These are phyloP conservation scores for Podarcis cretensis DNA, from an alignment of 2,113 vertebrate species.

Conservation along the genomic window DNA sequence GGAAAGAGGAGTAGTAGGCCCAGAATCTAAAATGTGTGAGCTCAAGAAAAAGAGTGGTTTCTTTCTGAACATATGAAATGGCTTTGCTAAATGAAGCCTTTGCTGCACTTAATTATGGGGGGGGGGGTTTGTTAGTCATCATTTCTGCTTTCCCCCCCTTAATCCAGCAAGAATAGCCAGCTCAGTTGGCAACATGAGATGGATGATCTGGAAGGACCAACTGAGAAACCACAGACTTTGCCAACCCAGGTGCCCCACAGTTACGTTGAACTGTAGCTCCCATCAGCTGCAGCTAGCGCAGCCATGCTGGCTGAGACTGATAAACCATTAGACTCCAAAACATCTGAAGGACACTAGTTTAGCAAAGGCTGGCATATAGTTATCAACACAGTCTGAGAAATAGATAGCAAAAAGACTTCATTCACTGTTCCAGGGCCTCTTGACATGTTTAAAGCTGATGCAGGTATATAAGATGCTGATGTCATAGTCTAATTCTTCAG, in stretches of 20 bases:
- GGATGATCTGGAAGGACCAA: neutral
- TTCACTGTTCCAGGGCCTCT: neutral
- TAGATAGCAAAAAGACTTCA: neutral
- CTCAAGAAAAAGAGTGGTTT: neutral
- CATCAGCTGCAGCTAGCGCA: too few relatives aligned
- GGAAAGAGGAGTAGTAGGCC: constrained; percentile 17
- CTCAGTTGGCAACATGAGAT: too few relatives aligned
- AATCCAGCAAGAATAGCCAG: neutral
- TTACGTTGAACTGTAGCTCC: too few relatives aligned
- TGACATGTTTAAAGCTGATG: too few relatives aligned
- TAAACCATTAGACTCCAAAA: too few relatives aligned
- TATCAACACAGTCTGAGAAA: neutral
- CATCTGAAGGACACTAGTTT: too few relatives aligned
- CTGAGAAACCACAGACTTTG: too few relatives aligned
- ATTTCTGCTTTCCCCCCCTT: neutral
- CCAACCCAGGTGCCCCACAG: too few relatives aligned
- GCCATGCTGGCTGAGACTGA: too few relatives aligned
- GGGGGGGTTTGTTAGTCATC: neutral
- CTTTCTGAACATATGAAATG: neutral
- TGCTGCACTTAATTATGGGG: constrained; percentile 7
- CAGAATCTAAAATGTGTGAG: neutral
- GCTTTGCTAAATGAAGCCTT: constrained; percentile 40
- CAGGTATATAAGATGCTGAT: neutral
- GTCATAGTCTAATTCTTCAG: neutral
- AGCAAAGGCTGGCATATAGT: too few relatives aligned